These are phyloP conservation scores for Apogon talboti DNA, from an alignment of 2,797 vertebrate genomes.

Conservation along the genomic window DNA sequence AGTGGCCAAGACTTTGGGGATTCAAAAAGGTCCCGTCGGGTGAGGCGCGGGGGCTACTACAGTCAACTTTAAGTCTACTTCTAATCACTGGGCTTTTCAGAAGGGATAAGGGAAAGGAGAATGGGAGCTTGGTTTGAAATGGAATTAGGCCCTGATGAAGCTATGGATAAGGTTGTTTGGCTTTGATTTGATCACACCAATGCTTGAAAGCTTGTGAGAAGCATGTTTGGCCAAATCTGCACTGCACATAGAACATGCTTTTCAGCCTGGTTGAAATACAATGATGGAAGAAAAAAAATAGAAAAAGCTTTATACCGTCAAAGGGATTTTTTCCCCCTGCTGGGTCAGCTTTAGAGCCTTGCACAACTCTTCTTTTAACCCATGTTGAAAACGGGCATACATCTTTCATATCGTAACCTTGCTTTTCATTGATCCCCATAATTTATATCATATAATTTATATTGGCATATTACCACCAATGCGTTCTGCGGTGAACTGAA, in stretches of 20 bases:
- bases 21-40: slow-evolving; percentile 60
- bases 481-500: slow-evolving; percentile 32
- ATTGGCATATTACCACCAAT: slow-evolving; percentile 30
- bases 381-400: slow-evolving; percentile 22
- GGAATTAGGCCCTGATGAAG: slow-evolving; percentile 71
- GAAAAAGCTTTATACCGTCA: neutral
- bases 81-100: slow-evolving; percentile 78
- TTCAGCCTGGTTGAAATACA: slow-evolving; percentile 16
- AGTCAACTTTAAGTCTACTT: slow-evolving; percentile 71
- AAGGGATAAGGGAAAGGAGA: slow-evolving; percentile 67
- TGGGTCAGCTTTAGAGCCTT: slow-evolving; percentile 14
- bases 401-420: slow-evolving; percentile 19
- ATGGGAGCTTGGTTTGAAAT: slow-evolving; percentile 64
- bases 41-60: slow-evolving; percentile 19
- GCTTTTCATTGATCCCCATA: slow-evolving; percentile 32
- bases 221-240: slow-evolving; percentile 52
- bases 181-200: slow-evolving; percentile 62
- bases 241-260: slow-evolving; percentile 18
- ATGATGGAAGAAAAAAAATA: neutral
- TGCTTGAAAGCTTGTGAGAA: slow-evolving; percentile 53
- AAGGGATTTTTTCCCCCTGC: slow-evolving; percentile 13
- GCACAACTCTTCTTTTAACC: slow-evolving; percentile 29
- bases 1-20: slow-evolving; percentile 64
- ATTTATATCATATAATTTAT: slow-evolving; percentile 42
- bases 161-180: slow-evolving; percentile 67